Conservation (phyloP, 2,888 invertebrate species). For the Dysmachus trigonus region DNA sequence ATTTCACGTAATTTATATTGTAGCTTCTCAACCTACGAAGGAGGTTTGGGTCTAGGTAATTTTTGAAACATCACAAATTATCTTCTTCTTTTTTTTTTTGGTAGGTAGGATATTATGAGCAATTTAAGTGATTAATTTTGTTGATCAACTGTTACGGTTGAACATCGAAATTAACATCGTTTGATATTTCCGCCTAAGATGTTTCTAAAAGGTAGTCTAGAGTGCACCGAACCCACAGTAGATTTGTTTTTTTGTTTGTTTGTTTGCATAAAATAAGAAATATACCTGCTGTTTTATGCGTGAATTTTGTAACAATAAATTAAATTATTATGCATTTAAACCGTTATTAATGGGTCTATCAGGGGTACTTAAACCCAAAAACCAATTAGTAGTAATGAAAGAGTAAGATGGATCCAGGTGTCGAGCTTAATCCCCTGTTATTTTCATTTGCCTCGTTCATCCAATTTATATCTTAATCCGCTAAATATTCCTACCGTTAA, state of each 20-base stretch:
- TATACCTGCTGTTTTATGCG: neutral
- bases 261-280: neutral
- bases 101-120: neutral
- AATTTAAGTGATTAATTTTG: neutral
- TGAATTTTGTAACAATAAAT: neutral
- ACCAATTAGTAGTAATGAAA: neutral
- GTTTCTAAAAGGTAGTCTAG: neutral
- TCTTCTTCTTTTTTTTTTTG: neutral
- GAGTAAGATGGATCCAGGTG: neutral
- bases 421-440: neutral
- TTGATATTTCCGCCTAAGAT: neutral
- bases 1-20: neutral
- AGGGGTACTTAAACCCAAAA: neutral
- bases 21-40: neutral
- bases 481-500: neutral
- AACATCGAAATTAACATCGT: neutral
- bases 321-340: neutral
- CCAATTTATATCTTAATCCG: neutral
- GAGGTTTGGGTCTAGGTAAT: neutral
- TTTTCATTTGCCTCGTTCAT: neutral
- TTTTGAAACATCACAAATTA: neutral
- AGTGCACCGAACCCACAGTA: neutral
- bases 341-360: neutral
- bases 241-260: neutral
- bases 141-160: neutral